A percentile compares a stretch with the other conserved stretches of the same genome.
phyloP scores from a whole-genome alignment of 2,888 invertebrate species.

The Tolmerus cingulatus region DNA sequence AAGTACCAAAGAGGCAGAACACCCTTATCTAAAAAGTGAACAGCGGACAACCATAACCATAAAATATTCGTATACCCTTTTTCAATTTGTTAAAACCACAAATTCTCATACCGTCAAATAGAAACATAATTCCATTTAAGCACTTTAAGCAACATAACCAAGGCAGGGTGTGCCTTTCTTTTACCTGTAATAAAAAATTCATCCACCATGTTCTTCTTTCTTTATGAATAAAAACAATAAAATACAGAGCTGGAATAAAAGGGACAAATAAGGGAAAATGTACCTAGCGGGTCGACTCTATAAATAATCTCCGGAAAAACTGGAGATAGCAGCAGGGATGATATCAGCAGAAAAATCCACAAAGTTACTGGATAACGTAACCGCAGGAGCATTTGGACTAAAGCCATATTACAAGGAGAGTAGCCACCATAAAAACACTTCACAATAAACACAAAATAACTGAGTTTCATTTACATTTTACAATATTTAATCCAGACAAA shows the following conservation, averaged over 20 bases:
- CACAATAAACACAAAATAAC: slow-evolving; percentile 26
- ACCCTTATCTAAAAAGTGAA: neutral
- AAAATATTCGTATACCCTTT: neutral
- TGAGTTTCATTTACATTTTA: neutral
- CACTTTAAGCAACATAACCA: neutral
- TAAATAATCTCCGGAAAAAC: slow-evolving; percentile 61
- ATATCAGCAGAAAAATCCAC: slow-evolving; percentile 56
- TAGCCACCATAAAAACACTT: slow-evolving; percentile 38
- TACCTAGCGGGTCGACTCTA: slow-evolving; percentile 63
- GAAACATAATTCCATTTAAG: slow-evolving; percentile 1
- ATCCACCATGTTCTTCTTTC: neutral
- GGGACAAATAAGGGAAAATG: neutral
- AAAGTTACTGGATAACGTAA: slow-evolving; percentile 31
- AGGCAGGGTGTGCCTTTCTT: neutral
- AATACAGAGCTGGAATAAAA: neutral
- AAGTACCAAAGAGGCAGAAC: neutral
- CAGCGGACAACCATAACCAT: neutral
- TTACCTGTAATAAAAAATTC: slow-evolving; percentile 16
- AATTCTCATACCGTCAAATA: neutral
- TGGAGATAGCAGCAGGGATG: slow-evolving; percentile 57
- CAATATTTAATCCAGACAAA: neutral
- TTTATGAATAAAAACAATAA: neutral
- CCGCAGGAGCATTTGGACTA: slow-evolving; percentile 32
- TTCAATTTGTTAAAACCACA: neutral
- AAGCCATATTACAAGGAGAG: slow-evolving; percentile 36